Evolutionary conservation across 1,140 invertebrate genomes (phyloP).

Genomic region (Battus philenor): DNA sequence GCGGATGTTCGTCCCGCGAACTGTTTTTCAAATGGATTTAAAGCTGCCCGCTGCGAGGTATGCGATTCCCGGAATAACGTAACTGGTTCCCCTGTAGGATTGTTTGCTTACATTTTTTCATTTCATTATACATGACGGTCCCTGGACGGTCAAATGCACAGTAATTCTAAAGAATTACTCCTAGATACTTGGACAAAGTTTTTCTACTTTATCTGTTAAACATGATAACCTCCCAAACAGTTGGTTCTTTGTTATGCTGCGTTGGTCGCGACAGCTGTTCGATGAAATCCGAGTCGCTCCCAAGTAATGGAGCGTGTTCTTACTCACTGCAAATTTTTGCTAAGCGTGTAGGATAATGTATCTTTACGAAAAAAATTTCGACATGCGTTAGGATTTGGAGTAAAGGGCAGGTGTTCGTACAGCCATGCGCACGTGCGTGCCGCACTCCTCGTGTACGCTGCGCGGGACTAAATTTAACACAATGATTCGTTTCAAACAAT

Average conservation of each 20-base stretch:
- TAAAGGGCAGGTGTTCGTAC: constrained; percentile 3
- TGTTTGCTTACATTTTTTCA: constrained; percentile 9
- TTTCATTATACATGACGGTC: background rate
- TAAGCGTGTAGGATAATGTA: background rate
- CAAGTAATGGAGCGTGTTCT: constrained; percentile 58
- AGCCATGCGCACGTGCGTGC: constrained; percentile 2
- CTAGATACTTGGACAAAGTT: background rate
- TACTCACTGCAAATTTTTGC: constrained; percentile 22
- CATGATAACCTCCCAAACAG: constrained; percentile 30
- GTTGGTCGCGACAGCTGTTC: constrained; percentile 49
- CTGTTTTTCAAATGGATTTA: constrained; percentile 7
- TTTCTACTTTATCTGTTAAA: constrained; percentile 11
- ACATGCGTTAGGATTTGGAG: background rate
- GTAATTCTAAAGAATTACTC: background rate
- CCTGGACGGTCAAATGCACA: background rate
- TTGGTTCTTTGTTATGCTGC: constrained; percentile 34
- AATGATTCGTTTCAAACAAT: constrained; percentile 7
- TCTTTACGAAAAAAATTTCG: background rate
- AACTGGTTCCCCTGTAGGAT: background rate
- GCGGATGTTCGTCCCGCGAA: background rate
- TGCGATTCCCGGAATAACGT: constrained; percentile 10
- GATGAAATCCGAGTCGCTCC: constrained; percentile 57
- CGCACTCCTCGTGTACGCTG: constrained; percentile 13
- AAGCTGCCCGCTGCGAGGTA: background rate
- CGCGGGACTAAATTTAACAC: constrained; percentile 26